Base-by-base conservation (phyloP, 2,888 invertebrate genomes). In the Microdon myrmicae region DNA sequence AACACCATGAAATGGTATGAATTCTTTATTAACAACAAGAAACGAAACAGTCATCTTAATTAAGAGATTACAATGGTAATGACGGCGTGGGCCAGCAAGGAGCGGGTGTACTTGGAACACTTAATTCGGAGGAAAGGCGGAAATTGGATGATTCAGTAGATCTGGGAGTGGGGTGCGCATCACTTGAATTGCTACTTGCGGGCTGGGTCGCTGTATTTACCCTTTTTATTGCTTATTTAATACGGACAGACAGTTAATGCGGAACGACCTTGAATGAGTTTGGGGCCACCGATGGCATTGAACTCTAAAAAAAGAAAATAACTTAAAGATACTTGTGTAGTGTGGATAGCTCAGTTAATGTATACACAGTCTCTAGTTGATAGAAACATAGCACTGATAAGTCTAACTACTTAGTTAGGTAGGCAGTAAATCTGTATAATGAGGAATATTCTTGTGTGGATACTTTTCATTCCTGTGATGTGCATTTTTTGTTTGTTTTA, bases 201-300 rank as follows among this genome's bases (percentile, higher is more conserved):
- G 61, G 49, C 47, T 39, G 61, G 41, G 41, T 53, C 45, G 53
- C 23, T 64, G 45, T 64, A 56, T 64, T 64, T 58, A 56, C 61
- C 61, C 58, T 58, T 64, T 64, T 51, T 64, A 35, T 58, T 56
- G 56, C 56, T 64, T 56, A 64, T 58, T 44, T 51, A 43, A 51
- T 51, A 56, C 51, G 25, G 29, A 26, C 35, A 13, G 29, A 34
- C 23, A 20, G 35, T 19, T 49, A 34, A 16, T 20, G 35, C 9
- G 29, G 20, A 14, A 38, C 56, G 58, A 64, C 61, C 61, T 64
- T 64, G 61, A 45, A 44, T 16, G 44, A 55, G 37, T 28, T 22
- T n/a, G n/a, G n/a, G n/a, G n/a, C n/a, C n/a, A n/a, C n/a, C n/a
- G n/a, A n/a, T n/a, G n/a, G n/a, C n/a, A n/a, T n/a, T n/a, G n/a